Base-by-base conservation (phyloP, 2,113 vertebrate genomes). In the Phrynosoma blainvillii region DNA sequence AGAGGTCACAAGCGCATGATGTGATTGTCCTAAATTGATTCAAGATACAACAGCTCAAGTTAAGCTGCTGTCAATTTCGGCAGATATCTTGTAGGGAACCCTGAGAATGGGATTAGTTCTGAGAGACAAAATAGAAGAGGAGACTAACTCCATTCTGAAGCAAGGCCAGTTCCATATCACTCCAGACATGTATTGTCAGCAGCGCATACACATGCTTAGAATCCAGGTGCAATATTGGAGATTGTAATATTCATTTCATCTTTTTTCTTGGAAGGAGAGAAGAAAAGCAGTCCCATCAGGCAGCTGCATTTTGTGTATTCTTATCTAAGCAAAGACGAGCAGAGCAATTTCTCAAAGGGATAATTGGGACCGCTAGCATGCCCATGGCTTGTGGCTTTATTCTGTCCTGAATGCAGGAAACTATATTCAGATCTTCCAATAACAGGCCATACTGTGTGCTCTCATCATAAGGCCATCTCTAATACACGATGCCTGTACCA, bases 311-410 rank as follows among this genome's bases (percentile, higher is more conserved):
- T 91, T 86, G 12, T 89, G 3, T 40, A 2, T 36, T 90, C 82
- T 92, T 92, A 91, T 47, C 83, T 90, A 65, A 27, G 10, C 71
- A 27, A 59, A 89, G 14, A 79, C 8, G 30, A 86, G 6, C 56
- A 68, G 1, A 76, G 62, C 5, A 71, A 71, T 86, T 93, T 91
- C 59, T 90, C 40, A 0, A 79, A 70, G 13, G 89, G 90, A 87
- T 82, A 54, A 88, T 21, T 76, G 36, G 12, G 32, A 10, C 36
- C 59, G 75, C 59, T 87, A 62, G 10, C 40, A 52, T 79, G 75
- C 88, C 84, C 86, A 20, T 30, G 16, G 59, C n/a, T 75, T 87
- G 89, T 86, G 18, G n/a, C 82, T 90, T 87, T 84, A 84, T 88
- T 52, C 11, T 5, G 56, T 77, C 32, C 30, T 18, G 65, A 86